Percentiles rank a stretch among this genome's conserved stretches.
phyloP scores from a whole-genome alignment of 2,888 invertebrate species.

The Heliconius ismenius region DNA sequence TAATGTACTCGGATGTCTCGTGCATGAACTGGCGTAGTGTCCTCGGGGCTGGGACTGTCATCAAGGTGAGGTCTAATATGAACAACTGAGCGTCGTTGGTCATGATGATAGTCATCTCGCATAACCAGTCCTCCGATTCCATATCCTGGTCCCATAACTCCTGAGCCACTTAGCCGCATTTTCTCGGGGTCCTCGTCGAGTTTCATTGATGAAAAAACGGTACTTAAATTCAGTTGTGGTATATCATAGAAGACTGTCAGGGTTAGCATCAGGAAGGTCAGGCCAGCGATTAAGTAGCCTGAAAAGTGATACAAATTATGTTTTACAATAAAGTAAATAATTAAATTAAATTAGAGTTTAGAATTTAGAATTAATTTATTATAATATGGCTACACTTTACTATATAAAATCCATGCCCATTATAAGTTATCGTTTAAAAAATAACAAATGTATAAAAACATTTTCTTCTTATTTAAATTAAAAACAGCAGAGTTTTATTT shows the following conservation, averaged over 20 bases:
- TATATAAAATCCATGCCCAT: not conserved
- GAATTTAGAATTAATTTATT: too few species aligned
- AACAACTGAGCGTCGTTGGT: constrained; percentile 83
- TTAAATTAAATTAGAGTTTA: not conserved
- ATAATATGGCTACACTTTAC: not conserved
- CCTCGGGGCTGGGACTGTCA: constrained; percentile 87
- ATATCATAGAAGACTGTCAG: constrained; percentile 94
- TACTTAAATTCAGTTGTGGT: constrained; percentile 91
- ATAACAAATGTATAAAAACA: too few species aligned
- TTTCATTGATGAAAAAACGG: constrained; percentile 86
- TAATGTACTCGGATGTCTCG: constrained; percentile 81
- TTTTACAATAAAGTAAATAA: not conserved
- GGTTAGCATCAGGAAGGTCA: constrained; percentile 92
- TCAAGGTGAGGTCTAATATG: constrained; percentile 84
- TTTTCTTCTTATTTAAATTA: too few species aligned
- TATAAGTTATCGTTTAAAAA: too few species aligned
- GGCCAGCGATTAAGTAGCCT: constrained; percentile 90
- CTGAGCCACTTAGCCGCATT: constrained; percentile 83
- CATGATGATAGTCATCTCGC: constrained; percentile 75
- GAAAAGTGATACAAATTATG: constrained; percentile 48
- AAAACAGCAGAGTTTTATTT: too few species aligned
- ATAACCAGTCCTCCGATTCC: constrained; percentile 74
- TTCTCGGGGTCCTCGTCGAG: constrained; percentile 85
- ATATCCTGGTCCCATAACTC: constrained; percentile 73
- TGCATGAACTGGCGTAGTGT: constrained; percentile 84